Evolutionary conservation across 2,797 vertebrate species (phyloP).

Genomic region (Megaceryle alcyon): DNA sequence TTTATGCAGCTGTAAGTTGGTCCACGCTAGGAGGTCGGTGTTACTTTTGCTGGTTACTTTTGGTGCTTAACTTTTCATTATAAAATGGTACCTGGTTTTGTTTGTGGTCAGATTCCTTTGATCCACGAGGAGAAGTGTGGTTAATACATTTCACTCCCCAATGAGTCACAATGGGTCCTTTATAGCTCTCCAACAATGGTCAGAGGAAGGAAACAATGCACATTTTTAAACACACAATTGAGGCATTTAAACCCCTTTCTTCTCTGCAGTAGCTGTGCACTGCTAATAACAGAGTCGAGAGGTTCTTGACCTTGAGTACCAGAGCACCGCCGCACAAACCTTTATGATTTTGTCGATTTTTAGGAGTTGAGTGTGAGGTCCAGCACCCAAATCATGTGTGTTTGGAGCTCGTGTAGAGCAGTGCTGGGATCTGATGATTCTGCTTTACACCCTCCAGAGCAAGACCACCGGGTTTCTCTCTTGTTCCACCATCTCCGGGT

Average conservation of each 20-base stretch:
- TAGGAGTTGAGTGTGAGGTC: neutral
- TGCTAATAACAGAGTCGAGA: neutral
- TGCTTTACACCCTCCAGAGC: neutral
- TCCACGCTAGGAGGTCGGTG: neutral
- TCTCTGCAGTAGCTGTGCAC: neutral
- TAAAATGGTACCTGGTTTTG: neutral
- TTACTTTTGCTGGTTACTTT: neutral
- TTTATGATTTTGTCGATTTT: neutral
- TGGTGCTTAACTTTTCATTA: no score
- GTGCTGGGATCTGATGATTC: neutral
- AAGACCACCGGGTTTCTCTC: neutral
- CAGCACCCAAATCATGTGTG: neutral
- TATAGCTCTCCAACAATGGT: neutral
- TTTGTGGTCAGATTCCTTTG: neutral
- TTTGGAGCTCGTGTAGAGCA: neutral
- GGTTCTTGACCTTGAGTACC: neutral
- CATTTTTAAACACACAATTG: neutral
- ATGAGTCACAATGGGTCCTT: neutral
- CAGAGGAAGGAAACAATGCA: constrained; percentile 10
- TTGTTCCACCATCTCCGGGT: neutral
- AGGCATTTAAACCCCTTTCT: neutral
- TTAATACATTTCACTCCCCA: neutral
- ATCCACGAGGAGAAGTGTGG: neutral
- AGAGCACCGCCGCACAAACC: neutral
- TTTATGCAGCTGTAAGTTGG: neutral